These are phyloP conservation scores for Oligia strigilis DNA, from an alignment of 2,888 invertebrate genomes.

Conservation along the genomic window DNA sequence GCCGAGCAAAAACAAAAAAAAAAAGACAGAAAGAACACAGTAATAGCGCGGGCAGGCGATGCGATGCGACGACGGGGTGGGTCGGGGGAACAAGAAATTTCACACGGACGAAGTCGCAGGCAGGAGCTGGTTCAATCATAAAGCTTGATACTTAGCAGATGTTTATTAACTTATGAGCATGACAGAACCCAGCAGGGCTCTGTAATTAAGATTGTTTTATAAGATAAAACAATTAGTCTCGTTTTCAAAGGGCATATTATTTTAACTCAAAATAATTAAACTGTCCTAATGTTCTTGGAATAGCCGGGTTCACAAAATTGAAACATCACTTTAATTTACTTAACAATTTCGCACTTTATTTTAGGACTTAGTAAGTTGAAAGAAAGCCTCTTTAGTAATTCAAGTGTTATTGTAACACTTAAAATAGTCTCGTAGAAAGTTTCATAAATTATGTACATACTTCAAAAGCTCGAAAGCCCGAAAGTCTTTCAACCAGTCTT, in stretches of 20 bases:
- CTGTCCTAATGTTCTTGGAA: background rate
- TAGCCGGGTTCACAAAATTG: slow-evolving; percentile 1
- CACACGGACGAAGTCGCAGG: background rate
- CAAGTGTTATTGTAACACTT: background rate
- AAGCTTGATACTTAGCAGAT: background rate
- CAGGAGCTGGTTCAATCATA: background rate
- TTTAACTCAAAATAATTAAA: slow-evolving; percentile 23
- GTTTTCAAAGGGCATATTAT: slow-evolving; percentile 18
- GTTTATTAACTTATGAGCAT: background rate
- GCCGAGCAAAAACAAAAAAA: background rate
- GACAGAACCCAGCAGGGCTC: background rate
- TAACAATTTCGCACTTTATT: background rate
- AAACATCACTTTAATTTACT: slow-evolving; percentile 18
- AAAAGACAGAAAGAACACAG: too few relatives aligned
- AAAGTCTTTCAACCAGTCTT: background rate
- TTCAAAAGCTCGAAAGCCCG: background rate
- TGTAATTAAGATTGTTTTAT: slow-evolving; percentile 11
- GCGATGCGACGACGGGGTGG: background rate
- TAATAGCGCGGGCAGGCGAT: background rate
- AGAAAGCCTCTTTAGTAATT: background rate
- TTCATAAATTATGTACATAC: background rate
- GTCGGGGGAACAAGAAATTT: background rate
- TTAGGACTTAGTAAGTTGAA: background rate
- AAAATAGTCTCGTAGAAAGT: background rate
- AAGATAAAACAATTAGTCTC: slow-evolving; percentile 8